Evolutionary conservation across 92 coral and sea anemone genomes (phyloP), one percentile per base, ranked within the genome.

Genomic region (Scolanthus callimorphus): DNA sequence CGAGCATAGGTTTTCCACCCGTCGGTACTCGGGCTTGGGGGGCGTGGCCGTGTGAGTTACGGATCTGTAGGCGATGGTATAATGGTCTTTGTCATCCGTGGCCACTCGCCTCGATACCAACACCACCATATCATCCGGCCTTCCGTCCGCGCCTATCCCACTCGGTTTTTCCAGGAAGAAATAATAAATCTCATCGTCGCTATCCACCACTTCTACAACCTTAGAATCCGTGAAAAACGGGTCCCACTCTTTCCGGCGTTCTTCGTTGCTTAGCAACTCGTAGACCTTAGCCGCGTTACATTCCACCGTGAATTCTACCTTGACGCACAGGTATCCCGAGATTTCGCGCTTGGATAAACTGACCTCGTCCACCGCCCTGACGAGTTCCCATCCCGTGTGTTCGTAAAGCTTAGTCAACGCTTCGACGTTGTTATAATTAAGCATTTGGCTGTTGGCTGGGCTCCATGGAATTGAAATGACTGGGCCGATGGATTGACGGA

Each of bases 41-140:
- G 81, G 88, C 37, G 52, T 19, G 8, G 80, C 68, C 11, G 43
- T 52, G 11, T 59, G 55, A 20, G 53, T 75, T 25, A 85, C 74
- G 11, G 94, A 85, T 11, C 94, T 76, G 51, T 81, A 85, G 26
- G 94, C 94, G 44, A 85, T 73, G 39, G 66, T 77, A 65, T 62
- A 83, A 57, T 70, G 67, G 57, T 81, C 88, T 34, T 79, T 41
- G 20, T 55, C 39, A 39, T 65, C 84, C 27, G 74, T 53, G 2
- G 94, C 72, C 1, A 59, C 73, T n/a, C 94, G 72, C 31, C 88
- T 73, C 15, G 94, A 85, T 55, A 75, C 84, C 49, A 85, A 29
- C 54, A 85, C 67, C 15, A 85, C 74, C 12, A 85, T 19, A 39
- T 85, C 94, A 47, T 81, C 79, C 11, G 84, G 88, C 65, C 74